Evolutionary conservation across 2,113 vertebrate genomes (phyloP), one percentile per base, ranked within the genome.

Genomic region (Illadopsis cleaveri): DNA sequence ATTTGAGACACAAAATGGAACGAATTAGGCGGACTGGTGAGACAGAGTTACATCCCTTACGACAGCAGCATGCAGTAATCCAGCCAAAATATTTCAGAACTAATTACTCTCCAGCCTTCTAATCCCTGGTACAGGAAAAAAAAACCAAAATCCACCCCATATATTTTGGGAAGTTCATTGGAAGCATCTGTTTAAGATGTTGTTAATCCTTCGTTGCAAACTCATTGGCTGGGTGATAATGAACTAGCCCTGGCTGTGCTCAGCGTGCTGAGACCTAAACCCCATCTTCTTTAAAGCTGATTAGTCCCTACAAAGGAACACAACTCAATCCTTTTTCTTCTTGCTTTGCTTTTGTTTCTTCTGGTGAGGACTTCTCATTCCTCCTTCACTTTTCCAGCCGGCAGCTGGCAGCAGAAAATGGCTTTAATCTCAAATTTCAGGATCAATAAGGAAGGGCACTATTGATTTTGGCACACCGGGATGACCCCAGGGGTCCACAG

Each of bases 181-280:
- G 92, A 94, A 97, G 91, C 95, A 96, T 97, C 94, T 96, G 95
- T 90, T 91, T 90, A 91, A 97, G 93, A 91, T 93, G 90, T 80
- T 75, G 82, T 81, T 97, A 96, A 97, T 97, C 90, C 84, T 75
- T 68, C 33, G 1, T 90, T 87, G 70, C 79, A 62, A 75, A 94
- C 86, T 78, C 86, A 35, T 81, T 82, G 85, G 77, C 85, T 71
- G 95, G 90, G 82, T 91, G 89, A 91, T 95, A 95, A 97, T 96
- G 90, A 86, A 94, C 66, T 84, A 90, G 92, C 38, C 79, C 83
- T 84, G 86, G 47, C 82, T 80, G 78, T 12, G 25, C 82, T 92
- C 83, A 66, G 88, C 5, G 37, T 82, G 86, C 81, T 75, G 90
- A 95, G 95, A 93, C 82, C 68, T 69, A 82, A 94, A 93, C 69